Evolutionary conservation across 2,888 invertebrate genomes (phyloP), one percentile per base, ranked within the genome.

Genomic region (Mimachlamys varia): DNA sequence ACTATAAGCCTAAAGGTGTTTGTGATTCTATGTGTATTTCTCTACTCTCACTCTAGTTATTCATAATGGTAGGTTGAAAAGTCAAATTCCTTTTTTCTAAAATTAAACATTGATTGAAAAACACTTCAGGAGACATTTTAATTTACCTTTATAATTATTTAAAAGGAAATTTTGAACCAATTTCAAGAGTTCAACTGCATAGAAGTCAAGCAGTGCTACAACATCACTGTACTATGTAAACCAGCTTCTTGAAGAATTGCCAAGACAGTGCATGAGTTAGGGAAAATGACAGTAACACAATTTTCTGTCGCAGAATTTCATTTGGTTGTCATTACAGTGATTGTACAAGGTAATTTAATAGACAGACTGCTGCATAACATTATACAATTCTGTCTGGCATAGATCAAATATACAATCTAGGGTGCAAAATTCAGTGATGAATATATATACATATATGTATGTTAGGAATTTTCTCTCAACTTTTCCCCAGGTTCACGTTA

Each of bases 131-230:
- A 44, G 44, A 44, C 44, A 7, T 53, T 53, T 17, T 22, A 62
- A 62, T 62, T 62, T n/a, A 62, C 17, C 22, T n/a, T 62, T n/a
- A 62, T 62, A 62, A 62, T 62, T 22, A 76, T 76, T 76, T 76
- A 76, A 76, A 76, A 76, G 76, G 33, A 13, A 33, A 5, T 2
- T 7, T 27, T 10, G 19, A 22, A 76, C 22, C 44, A 44, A 44
- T 22, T 62, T 22, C 62, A 62, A n/a, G 62, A 62, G 5, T 62
- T 62, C 7, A 53, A 10, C 17, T 33, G 76, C 7, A 27, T 76
- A 27, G 44, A 33, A 76, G 76, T 76, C 76, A 76, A 33, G 27
- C 76, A 76, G 76, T 76, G 76, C 7, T 33, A 44, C 3, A 33
- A 12, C 15, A 53, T 19, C 53, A 53, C 53, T 53, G 15, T 76